A percentile compares a stretch with the other conserved stretches of the same genome.
phyloP scores from a whole-genome alignment of 1,140 invertebrate genomes.

The Caenorhabditis remanei region DNA sequence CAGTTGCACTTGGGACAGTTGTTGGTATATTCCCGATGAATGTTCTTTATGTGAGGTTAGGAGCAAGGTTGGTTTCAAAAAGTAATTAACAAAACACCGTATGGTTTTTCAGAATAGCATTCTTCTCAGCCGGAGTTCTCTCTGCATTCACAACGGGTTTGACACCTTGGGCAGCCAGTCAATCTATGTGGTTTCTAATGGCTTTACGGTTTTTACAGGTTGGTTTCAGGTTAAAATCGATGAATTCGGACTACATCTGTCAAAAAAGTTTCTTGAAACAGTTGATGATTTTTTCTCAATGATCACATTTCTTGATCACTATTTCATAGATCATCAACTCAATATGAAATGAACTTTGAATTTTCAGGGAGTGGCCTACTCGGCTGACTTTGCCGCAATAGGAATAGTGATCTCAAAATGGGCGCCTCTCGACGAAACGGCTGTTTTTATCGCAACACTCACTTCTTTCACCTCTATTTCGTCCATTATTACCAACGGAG shows the following conservation, averaged over 20 bases:
- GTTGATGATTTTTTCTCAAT: too few species aligned
- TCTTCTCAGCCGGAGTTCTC: slow-evolving; percentile 56
- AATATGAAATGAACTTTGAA: background rate
- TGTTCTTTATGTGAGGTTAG: slow-evolving; percentile 55
- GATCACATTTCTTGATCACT: too few species aligned
- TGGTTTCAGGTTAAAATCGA: background rate
- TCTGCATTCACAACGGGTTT: slow-evolving; percentile 59
- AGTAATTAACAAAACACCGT: background rate
- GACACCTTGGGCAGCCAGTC: slow-evolving; percentile 59
- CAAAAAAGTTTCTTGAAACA: background rate
- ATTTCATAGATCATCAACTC: too few species aligned
- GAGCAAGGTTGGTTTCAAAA: slow-evolving; percentile 55
- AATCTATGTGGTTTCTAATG: slow-evolving; percentile 21
- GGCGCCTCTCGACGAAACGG: slow-evolving; percentile 63
- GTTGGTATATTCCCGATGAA: slow-evolving; percentile 63
- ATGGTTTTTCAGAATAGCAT: slow-evolving; percentile 4
- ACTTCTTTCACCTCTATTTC: slow-evolving; percentile 62
- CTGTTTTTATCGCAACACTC: slow-evolving; percentile 59
- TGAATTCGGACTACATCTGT: background rate
- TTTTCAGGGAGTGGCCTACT: slow-evolving; percentile 63
- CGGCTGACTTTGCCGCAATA: slow-evolving; percentile 62
- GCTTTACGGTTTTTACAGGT: slow-evolving; percentile 63
- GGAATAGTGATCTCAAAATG: slow-evolving; percentile 62
- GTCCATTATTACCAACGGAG: slow-evolving; percentile 59
- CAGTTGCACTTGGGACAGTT: slow-evolving; percentile 60